phyloP scores from a whole-genome alignment of 1,140 invertebrate species.

The Thalassaphorura encarpata region DNA sequence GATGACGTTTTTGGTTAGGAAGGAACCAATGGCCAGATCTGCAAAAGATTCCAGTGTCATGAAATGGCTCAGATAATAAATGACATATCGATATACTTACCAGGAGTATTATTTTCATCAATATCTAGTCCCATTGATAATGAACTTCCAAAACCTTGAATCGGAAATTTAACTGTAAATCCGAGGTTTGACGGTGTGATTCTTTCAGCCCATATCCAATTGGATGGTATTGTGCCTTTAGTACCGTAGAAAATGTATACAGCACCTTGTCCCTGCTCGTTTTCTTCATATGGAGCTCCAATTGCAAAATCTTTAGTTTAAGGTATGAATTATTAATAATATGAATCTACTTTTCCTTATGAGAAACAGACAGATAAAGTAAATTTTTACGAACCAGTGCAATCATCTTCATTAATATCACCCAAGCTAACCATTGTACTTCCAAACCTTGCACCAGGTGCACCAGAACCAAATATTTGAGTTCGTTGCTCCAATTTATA shows the following conservation, averaged over 20 bases:
- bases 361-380: background rate
- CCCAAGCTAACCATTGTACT: background rate
- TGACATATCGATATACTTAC: no score
- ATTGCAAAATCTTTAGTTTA: slow-evolving; percentile 39
- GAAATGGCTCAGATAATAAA: background rate
- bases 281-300: slow-evolving; percentile 46
- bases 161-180: background rate
- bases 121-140: background rate
- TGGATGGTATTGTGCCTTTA: background rate
- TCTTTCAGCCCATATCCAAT: background rate
- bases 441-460: background rate
- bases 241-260: slow-evolving; percentile 46
- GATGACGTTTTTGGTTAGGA: background rate
- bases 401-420: slow-evolving; percentile 6
- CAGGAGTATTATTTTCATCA: background rate
- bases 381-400: background rate
- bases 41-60: background rate
- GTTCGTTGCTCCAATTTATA: no score
- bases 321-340: background rate
- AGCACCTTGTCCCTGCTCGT: slow-evolving; percentile 36
- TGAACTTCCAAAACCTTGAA: slow-evolving; percentile 2
- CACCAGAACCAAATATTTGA: background rate
- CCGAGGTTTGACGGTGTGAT: background rate
- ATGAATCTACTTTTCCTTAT: no score
- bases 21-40: background rate